A percentile compares a stretch with the other conserved stretches of the same genome.
These are phyloP conservation scores for Venusia cambrica DNA, from an alignment of 2,888 invertebrate species.

Conservation along the genomic window DNA sequence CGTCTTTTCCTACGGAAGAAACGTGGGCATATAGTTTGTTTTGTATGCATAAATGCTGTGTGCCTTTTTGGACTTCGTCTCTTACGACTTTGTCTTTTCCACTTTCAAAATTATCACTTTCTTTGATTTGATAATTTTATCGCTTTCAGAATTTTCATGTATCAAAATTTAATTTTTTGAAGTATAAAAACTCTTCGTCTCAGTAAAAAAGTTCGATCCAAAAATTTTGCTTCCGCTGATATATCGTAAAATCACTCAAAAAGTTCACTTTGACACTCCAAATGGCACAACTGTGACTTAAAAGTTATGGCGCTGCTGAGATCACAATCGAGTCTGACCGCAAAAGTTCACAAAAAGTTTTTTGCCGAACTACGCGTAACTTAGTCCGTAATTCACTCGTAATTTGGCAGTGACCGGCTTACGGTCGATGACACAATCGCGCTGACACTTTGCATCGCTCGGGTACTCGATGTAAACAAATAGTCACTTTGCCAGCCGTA, in stretches of 20 bases:
- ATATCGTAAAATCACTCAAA: conserved; percentile 34
- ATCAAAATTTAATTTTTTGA: conserved; percentile 16
- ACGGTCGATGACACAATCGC: conserved; percentile 74
- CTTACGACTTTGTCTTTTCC: conserved; percentile 36
- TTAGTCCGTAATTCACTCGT: conserved; percentile 69
- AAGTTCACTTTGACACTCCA: conserved; percentile 59
- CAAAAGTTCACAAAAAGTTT: conserved; percentile 68
- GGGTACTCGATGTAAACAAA: conserved; percentile 73
- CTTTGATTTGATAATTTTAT: conserved; percentile 21
- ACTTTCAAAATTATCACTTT: conserved; percentile 20
- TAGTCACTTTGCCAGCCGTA: conserved; percentile 63
- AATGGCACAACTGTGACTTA: conserved; percentile 42
- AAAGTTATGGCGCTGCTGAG: conserved; percentile 49
- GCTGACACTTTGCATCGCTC: conserved; percentile 72
- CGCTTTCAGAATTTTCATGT: conserved; percentile 16
- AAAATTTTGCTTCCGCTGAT: conserved; percentile 34
- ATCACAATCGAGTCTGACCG: conserved; percentile 38
- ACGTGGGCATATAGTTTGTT: conserved; percentile 68
- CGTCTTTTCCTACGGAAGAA: conserved; percentile 70
- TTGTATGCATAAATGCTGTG: conserved; percentile 72
- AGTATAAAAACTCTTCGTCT: conserved; percentile 21
- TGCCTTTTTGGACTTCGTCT: conserved; percentile 44
- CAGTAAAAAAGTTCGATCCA: conserved; percentile 28
- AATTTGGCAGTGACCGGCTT: conserved; percentile 62
- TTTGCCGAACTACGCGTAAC: conserved; percentile 54